phyloP scores from a whole-genome alignment of 2,113 vertebrate genomes.

The Peromyscus leucopus region DNA sequence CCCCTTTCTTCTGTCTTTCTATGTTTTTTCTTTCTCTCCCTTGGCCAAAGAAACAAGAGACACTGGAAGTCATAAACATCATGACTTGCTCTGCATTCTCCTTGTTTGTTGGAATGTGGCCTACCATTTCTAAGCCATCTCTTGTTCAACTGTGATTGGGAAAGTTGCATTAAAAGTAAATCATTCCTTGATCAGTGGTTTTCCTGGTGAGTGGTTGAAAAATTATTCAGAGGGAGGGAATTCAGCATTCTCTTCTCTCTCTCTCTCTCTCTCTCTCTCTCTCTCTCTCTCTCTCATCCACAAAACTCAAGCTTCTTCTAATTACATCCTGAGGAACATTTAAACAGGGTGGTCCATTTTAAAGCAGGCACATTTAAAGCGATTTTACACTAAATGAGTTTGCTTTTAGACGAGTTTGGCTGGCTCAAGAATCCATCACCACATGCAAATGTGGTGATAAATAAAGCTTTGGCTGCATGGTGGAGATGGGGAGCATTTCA shows the following conservation, averaged over 20 bases:
- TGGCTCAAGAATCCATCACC: constrained; percentile 78
- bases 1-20: background rate
- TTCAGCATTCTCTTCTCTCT: constrained; percentile 29
- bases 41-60: constrained; percentile 15
- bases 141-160: constrained; percentile 21
- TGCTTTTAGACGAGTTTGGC: constrained; percentile 81
- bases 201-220: constrained; percentile 61
- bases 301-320: constrained; percentile 74
- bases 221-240: constrained; percentile 61
- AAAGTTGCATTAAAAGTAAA: constrained; percentile 72
- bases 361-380: constrained; percentile 81
- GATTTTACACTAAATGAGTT: constrained; percentile 80
- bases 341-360: constrained; percentile 80
- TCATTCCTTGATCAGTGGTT: constrained; percentile 70
- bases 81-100: background rate
- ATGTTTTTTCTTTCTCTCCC: background rate
- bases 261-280: background rate
- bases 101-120: background rate
- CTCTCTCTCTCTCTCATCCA: background rate
- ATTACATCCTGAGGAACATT: constrained; percentile 79
- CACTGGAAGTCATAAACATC: background rate
- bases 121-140: constrained; percentile 54
- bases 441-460: constrained; percentile 82
- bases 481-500: constrained; percentile 72
- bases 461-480: constrained; percentile 78